Base-by-base conservation (phyloP, 2,113 vertebrate species). In the Theristicus caerulescens region DNA sequence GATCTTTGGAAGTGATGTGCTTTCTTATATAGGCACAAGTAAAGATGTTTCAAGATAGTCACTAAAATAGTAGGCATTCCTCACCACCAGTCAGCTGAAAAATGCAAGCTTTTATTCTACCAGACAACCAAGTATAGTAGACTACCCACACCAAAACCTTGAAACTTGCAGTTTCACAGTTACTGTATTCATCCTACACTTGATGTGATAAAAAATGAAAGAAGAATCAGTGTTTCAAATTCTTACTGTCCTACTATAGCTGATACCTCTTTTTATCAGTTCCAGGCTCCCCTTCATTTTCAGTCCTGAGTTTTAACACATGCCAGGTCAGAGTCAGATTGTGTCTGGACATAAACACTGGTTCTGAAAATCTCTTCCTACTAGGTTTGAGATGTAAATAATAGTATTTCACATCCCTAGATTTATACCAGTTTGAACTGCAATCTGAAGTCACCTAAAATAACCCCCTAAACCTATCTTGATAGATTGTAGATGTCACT, bases 401-500 rank as follows among this genome's bases (percentile, higher is more conserved):
- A 8, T 13, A 20, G 6, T 46, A 70, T 73, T 69, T 90, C 19
- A 64, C 27, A 61, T 77, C 7, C 14, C 12, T 52, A 49, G 29
- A 64, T 70, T 54, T 80, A 29, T 74, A 61, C 67, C 18, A 62
- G 12, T 82, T 71, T 83, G 26, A 71, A 91, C 10, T 58, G 26
- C 55, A 89, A 81, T 44, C 16, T 40, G 72, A 89, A 91, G 77
- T 89, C 8, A 59, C 40, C 38, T n/a, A 54, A 76, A 94, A 66
- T 58, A 86, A 67, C 6, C 9, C 27, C 15, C 13, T 52, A 65
- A 82, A 90, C 6, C 12, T 94, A 20, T 93, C 66, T 85, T 71
- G 16, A 40, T 64, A 97, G 97, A 86, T 82, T 79, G 76, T 81
- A 59, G 44, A 94, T 46, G 94, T 96, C 66, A 80, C 87, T 65